phyloP scores from a whole-genome alignment of 2,113 vertebrate genomes.

The Solenodon paradoxus region DNA sequence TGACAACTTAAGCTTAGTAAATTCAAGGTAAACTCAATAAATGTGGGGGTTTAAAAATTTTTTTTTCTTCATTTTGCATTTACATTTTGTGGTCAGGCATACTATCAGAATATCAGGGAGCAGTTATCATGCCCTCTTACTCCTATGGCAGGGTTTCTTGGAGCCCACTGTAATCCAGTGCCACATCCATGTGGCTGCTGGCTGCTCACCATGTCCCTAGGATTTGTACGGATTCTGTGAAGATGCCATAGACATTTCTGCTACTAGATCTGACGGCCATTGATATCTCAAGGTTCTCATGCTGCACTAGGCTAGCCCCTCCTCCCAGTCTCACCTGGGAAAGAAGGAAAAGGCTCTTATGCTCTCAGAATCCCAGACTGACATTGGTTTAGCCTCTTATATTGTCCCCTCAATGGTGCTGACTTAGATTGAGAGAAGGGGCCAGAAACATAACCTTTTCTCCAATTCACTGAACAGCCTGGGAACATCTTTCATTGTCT shows the following conservation, averaged over 20 bases:
- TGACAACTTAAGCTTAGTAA: not conserved
- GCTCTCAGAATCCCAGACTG: not conserved
- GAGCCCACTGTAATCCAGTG: not conserved
- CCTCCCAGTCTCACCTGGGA: not conserved
- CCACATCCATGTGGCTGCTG: not conserved
- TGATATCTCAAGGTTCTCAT: not conserved
- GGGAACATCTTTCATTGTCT: not conserved
- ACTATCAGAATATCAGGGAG: not conserved
- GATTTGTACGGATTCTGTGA: not conserved
- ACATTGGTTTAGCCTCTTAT: not conserved
- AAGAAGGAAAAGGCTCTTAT: not conserved
- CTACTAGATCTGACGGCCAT: rapidly evolving
- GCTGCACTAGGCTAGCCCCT: not conserved
- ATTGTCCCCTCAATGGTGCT: not conserved
- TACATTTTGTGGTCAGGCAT: not conserved
- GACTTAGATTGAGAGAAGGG: not conserved
- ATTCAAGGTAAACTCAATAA: not conserved
- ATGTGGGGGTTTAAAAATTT: no score
- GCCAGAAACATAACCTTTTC: not conserved
- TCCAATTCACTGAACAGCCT: not conserved
- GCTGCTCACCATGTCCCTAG: rapidly evolving
- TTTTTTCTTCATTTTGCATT: not conserved
- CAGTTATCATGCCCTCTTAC: not conserved
- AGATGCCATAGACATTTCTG: not conserved
- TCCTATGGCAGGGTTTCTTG: not conserved